Base-by-base conservation (phyloP, 2,797 vertebrate species). In the Chloroceryle amazona region DNA sequence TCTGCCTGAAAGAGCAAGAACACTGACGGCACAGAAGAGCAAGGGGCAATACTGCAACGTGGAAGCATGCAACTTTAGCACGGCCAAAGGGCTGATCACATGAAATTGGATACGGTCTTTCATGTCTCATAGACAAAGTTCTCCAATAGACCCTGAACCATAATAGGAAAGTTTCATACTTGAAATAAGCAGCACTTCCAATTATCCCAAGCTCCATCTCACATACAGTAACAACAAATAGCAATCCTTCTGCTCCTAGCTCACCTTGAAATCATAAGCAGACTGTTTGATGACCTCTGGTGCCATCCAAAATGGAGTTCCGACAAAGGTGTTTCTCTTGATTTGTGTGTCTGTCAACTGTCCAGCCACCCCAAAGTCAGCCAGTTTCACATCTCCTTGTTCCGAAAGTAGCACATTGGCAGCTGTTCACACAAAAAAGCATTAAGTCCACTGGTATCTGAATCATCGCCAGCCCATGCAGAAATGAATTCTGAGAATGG, bases 281-380 rank as follows among this genome's bases (percentile, higher is more conserved):
- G 99, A 99, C 98, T 99, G 99, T 95, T 99, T 99, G 98, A 99
- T 99, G 95, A 99, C 99, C 96, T 99, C 99, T 0, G 99, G 99
- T 3, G 99, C 99, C 99, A 99, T 99, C 99, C 99, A 99, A 98
- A 99, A 99, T 0, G 99, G 99, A 8, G 99, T 99, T 29, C 99
- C 99, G 11, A 99, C 99, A 90, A 99, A 99, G 1, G 99, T 99
- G 97, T 99, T 99, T 95, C 99, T 99, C 98, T 99, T 99, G 96
- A 99, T 99, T 94, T 99, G 99, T 0, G 99, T 99, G 75, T 99
- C 99, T 5, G 99, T 99, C 96, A 99, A 97, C 98, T 99, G 99
- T 21, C 99, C 99, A 0, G 99, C 99, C 95, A 99, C 99, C 23
- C 99, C 99, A 4, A 99, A 99, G 97, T 99, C 99, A 6, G 99